Evolutionary conservation across 2,888 invertebrate species (phyloP).

Genomic region (Leucania comma): DNA sequence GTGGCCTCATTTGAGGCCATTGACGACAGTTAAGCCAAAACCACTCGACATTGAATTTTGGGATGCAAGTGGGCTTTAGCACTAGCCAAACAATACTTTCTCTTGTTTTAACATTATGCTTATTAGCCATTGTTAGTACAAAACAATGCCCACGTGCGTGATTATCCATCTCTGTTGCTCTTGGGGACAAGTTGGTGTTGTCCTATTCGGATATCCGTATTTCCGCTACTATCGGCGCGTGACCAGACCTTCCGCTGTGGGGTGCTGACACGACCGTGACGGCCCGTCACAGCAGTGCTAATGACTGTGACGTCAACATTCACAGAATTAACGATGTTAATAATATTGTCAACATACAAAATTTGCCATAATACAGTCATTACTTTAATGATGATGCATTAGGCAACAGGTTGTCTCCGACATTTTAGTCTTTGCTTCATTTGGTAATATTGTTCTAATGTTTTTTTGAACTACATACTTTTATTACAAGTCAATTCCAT

Average conservation of each 20-base stretch:
- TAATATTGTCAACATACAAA: conserved; percentile 34
- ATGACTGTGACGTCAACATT: conserved; percentile 73
- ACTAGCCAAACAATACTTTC: conserved; percentile 46
- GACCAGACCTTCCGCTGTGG: conserved; percentile 85
- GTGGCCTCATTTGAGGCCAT: conserved; percentile 24
- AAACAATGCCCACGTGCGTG: conserved; percentile 65
- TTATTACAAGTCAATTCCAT: no score
- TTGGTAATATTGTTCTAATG: background rate
- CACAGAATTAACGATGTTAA: conserved; percentile 35
- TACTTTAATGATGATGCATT: conserved; percentile 44
- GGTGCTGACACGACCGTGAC: conserved; percentile 79
- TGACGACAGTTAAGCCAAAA: conserved; percentile 4
- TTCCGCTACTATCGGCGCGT: conserved; percentile 84
- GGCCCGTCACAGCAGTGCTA: conserved; percentile 66
- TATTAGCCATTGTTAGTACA: conserved; percentile 53
- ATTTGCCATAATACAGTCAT: conserved; percentile 25
- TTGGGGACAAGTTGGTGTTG: conserved; percentile 46
- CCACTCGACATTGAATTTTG: conserved; percentile 32
- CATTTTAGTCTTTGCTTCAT: background rate
- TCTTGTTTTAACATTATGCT: conserved; percentile 38
- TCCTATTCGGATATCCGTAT: conserved; percentile 84
- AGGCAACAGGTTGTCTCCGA: conserved; percentile 4
- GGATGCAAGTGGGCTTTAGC: conserved; percentile 24
- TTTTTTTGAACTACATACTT: background rate
- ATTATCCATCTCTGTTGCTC: conserved; percentile 57